A percentile compares a stretch with the other conserved stretches of the same genome.
Evolutionary conservation across 2,113 vertebrate genomes (phyloP).

Genomic region (Craseonycteris thonglongyai): DNA sequence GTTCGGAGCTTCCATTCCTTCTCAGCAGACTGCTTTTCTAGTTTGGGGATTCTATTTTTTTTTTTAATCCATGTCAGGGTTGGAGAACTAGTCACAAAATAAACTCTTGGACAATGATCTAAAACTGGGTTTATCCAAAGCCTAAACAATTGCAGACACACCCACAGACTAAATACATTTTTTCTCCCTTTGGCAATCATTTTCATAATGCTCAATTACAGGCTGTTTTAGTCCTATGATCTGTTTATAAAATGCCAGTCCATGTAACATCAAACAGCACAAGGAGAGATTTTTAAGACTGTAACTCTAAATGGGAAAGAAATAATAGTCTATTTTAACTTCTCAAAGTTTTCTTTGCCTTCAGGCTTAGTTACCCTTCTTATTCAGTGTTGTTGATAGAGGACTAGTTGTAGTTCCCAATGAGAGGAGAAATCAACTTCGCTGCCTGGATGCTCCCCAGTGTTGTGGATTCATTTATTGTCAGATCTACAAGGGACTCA

Average conservation of each 20-base stretch:
- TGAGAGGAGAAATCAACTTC: not conserved
- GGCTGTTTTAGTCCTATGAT: not conserved
- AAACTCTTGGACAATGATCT: conserved; percentile 32
- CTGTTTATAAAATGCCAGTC: conserved; percentile 5
- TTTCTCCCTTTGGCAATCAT: conserved; percentile 7
- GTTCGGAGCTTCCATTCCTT: not conserved
- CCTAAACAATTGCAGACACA: not conserved
- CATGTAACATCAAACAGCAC: not conserved
- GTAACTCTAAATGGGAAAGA: not conserved
- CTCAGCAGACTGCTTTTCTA: not conserved
- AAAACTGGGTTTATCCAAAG: conserved; percentile 34
- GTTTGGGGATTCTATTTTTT: not conserved
- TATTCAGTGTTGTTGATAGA: not conserved
- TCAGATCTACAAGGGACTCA: not conserved
- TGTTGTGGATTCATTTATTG: not conserved
- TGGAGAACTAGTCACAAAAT: not conserved
- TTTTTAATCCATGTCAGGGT: not conserved
- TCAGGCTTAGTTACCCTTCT: not conserved
- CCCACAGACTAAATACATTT: not conserved
- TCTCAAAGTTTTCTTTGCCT: not conserved
- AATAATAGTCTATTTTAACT: not conserved
- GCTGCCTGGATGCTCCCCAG: not conserved
- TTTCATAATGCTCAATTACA: conserved; percentile 18
- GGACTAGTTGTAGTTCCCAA: not conserved
- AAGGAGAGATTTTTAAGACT: not conserved